Conservation (phyloP, 2,113 vertebrate genomes). For the Sigmodon hispidus region DNA sequence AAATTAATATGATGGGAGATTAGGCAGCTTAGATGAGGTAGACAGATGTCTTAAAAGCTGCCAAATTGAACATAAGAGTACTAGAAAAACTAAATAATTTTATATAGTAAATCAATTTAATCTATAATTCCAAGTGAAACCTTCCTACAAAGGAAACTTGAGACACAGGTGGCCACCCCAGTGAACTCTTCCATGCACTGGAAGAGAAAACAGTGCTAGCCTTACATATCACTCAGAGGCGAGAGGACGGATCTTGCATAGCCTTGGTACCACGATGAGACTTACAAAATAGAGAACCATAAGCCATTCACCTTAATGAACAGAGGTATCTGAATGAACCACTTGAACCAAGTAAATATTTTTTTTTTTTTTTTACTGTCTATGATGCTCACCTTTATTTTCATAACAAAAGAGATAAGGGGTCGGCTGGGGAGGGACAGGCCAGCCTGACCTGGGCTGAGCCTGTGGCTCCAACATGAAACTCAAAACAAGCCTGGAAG, state of each 20-base stretch:
- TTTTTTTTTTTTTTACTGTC: too few relatives aligned
- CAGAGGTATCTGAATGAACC: not conserved
- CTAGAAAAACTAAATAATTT: not conserved
- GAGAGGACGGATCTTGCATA: not conserved
- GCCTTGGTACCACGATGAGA: not conserved
- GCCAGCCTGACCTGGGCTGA: not conserved
- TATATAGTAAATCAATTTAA: not conserved
- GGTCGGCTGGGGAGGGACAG: not conserved
- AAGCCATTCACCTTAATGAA: not conserved
- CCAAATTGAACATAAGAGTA: not conserved
- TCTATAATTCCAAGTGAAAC: not conserved
- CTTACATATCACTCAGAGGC: not conserved
- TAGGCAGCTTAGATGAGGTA: not conserved
- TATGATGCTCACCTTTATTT: not conserved
- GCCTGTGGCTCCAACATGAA: not conserved
- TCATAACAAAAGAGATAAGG: not conserved
- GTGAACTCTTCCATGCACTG: not conserved
- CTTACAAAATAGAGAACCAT: not conserved
- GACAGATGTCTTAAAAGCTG: not conserved
- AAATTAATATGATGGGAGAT: not conserved
- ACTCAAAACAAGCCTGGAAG: not conserved
- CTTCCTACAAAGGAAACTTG: too few relatives aligned
- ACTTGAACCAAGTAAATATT: not conserved
- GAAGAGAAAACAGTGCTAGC: not conserved
- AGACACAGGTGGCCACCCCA: not conserved